Percentiles rank a stretch among this genome's conserved stretches.
These are phyloP conservation scores for Oryzias celebensis DNA, from an alignment of 2,113 vertebrate species.

Conservation along the genomic window DNA sequence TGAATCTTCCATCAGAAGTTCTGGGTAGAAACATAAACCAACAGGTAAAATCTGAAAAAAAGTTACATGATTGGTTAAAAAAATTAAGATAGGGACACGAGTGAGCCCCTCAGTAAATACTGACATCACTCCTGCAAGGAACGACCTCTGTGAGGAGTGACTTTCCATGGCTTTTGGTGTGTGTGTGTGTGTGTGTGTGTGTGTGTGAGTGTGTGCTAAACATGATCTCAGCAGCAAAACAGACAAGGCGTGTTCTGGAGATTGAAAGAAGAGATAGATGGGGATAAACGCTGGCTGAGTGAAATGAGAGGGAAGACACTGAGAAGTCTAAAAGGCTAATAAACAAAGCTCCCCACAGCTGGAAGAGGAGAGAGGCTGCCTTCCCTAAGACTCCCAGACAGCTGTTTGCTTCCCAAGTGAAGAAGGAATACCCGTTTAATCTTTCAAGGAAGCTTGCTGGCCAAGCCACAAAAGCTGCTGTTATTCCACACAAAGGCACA, in stretches of 20 bases:
- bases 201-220: constrained; percentile 63
- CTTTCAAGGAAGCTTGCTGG: constrained; percentile 28
- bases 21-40: no score
- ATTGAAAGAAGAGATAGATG: constrained; percentile 26
- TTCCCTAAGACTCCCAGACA: constrained; percentile 46
- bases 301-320: constrained; percentile 40
- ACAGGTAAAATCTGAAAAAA: neutral
- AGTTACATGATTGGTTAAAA: neutral
- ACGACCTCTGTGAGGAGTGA: constrained; percentile 73
- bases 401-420: constrained; percentile 39
- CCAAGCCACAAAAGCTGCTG: constrained; percentile 18
- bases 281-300: constrained; percentile 18
- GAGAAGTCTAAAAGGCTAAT: constrained; percentile 44
- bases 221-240: constrained; percentile 53
- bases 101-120: constrained; percentile 33
- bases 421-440: constrained; percentile 32
- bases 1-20: no score
- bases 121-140: constrained; percentile 45
- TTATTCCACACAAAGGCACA: constrained; percentile 20
- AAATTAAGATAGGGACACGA: constrained; percentile 9
- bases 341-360: constrained; percentile 43
- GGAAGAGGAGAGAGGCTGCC: constrained; percentile 41
- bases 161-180: constrained; percentile 35
- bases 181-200: constrained; percentile 59
- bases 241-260: constrained; percentile 16